Percentiles rank a stretch among this genome's conserved stretches.
Evolutionary conservation across 1,140 invertebrate species (phyloP).

Genomic region (Sinonovacula constricta): DNA sequence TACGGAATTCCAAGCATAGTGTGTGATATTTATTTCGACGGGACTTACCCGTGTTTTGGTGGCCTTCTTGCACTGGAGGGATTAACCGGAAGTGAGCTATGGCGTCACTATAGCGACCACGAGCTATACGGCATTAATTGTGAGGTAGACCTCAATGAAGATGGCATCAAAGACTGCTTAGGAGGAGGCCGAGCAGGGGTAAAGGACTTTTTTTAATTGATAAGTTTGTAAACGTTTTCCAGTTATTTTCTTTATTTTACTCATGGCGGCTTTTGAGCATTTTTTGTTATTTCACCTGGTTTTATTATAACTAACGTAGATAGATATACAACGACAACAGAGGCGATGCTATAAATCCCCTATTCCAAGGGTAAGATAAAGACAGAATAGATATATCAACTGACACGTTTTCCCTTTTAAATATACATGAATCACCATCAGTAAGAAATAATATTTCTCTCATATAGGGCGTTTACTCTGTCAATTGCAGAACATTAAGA

Average conservation of each 20-base stretch:
- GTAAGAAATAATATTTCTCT: too few relatives aligned
- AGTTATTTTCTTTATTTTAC: neutral
- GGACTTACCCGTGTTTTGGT: conserved; percentile 85
- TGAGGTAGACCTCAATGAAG: conserved; percentile 85
- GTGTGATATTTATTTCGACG: conserved; percentile 85
- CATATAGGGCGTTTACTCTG: too few relatives aligned
- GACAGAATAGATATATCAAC: too few relatives aligned
- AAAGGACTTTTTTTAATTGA: conserved; percentile 64
- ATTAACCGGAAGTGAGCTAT: conserved; percentile 85
- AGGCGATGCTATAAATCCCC: too few relatives aligned
- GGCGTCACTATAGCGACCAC: conserved; percentile 86
- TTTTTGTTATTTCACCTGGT: too few relatives aligned
- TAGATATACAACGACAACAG: too few relatives aligned
- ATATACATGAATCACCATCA: too few relatives aligned
- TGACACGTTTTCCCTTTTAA: too few relatives aligned
- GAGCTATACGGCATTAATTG: conserved; percentile 89
- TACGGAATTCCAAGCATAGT: conserved; percentile 79
- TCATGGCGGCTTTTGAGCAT: too few relatives aligned
- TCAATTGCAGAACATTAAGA: too few relatives aligned
- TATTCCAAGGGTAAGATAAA: too few relatives aligned
- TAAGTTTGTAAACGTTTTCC: neutral
- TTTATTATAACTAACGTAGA: too few relatives aligned
- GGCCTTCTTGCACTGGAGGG: conserved; percentile 89
- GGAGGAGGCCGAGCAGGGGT: conserved; percentile 86
- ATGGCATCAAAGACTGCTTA: conserved; percentile 87